Conservation (phyloP, 2,888 invertebrate genomes). For the Lysandra coridon region DNA sequence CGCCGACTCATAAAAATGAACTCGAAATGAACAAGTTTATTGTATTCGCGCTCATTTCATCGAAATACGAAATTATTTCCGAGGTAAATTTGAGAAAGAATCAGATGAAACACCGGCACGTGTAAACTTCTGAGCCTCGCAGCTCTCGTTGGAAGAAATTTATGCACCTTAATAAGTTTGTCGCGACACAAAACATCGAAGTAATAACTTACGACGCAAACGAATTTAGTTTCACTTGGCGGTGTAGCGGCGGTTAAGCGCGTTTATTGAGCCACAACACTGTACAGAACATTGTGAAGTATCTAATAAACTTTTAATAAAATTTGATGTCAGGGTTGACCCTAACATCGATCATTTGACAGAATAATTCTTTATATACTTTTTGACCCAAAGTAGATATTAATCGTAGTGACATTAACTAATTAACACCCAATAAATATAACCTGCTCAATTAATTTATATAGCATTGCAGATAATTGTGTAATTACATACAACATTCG, state of each 20-base stretch:
- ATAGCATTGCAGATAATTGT: not conserved
- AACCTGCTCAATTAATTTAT: not conserved
- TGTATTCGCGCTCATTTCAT: not conserved
- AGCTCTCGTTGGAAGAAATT: not conserved
- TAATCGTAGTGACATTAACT: not conserved
- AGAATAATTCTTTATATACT: not conserved
- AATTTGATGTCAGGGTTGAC: not conserved
- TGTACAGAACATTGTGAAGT: not conserved
- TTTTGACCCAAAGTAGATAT: not conserved
- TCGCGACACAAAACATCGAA: constrained; percentile 16
- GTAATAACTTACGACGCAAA: constrained; percentile 9
- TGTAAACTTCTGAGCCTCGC: constrained; percentile 1
- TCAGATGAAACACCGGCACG: not conserved
- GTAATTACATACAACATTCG: not conserved
- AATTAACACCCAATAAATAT: not conserved
- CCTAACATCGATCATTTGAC: not conserved
- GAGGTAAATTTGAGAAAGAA: not conserved
- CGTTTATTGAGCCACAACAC: not conserved
- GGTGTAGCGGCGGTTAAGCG: constrained; percentile 12
- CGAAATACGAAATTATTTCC: not conserved
- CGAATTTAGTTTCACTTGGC: constrained; percentile 29
- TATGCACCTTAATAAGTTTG: constrained; percentile 18
- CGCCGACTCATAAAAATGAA: not conserved
- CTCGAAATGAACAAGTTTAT: not conserved
- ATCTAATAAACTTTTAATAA: not conserved